Conservation (phyloP, 2,888 invertebrate species). For the Nomada ferruginata region DNA sequence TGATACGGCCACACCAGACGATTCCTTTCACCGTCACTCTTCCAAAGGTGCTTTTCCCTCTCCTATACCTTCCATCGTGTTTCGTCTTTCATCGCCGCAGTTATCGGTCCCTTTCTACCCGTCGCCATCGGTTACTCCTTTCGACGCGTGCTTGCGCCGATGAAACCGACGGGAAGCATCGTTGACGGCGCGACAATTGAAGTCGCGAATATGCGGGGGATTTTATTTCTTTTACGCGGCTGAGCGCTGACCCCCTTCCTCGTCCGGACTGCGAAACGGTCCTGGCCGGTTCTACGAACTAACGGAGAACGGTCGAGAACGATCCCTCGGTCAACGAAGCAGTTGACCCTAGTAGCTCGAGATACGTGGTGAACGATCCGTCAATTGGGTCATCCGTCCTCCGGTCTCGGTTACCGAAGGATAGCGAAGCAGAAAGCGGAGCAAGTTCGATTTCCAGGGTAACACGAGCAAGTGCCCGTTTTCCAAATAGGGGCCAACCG, state of each 20-base stretch:
- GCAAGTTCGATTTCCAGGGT: background rate
- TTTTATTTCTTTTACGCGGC: background rate
- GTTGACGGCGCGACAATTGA: background rate
- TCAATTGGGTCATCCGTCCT: conserved; percentile 60
- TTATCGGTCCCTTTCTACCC: conserved; percentile 44
- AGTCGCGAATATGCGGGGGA: background rate
- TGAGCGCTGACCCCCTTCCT: background rate
- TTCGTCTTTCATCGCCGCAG: conserved; percentile 49
- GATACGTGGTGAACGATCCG: conserved; percentile 44
- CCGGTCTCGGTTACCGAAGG: background rate
- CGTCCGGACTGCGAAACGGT: conserved; percentile 29
- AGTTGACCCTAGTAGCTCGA: conserved; percentile 58
- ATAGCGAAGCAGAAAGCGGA: background rate
- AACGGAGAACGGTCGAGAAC: conserved; percentile 59
- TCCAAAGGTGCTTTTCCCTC: conserved; percentile 39
- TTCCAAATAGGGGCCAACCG: conserved; percentile 26
- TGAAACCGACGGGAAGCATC: background rate
- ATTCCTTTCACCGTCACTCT: conserved; percentile 59
- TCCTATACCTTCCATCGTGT: conserved; percentile 9
- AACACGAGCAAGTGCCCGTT: background rate
- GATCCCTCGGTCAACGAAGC: conserved; percentile 62
- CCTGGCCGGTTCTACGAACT: conserved; percentile 47
- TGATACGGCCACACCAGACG: conserved; percentile 75
- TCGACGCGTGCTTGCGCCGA: background rate
- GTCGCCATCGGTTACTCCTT: conserved; percentile 7